Percentiles rank a stretch among this genome's conserved stretches.
Conservation (phyloP, 2,113 vertebrate genomes). For the Hydrolagus affinis region DNA sequence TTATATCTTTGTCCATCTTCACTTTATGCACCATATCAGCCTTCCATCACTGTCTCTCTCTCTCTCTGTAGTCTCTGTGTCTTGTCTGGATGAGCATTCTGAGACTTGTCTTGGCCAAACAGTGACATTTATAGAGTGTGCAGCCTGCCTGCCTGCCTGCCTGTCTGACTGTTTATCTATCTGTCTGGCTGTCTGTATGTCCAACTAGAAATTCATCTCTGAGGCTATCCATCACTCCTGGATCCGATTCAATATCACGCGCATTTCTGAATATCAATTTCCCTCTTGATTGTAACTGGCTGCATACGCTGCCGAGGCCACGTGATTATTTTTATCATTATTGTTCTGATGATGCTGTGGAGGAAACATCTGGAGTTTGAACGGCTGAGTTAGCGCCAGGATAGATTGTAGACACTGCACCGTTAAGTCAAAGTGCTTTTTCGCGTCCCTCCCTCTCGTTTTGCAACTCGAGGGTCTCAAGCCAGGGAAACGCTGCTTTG, state of each 20-base stretch:
- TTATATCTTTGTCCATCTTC: too few species aligned
- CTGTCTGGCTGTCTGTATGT: neutral
- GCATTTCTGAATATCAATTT: neutral
- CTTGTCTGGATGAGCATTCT: neutral
- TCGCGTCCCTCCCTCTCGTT: too few species aligned
- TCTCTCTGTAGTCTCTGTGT: neutral
- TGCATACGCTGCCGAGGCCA: neutral
- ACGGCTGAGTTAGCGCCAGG: neutral
- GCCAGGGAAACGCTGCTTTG: neutral
- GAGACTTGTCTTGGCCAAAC: neutral
- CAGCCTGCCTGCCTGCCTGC: neutral
- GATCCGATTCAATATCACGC: neutral
- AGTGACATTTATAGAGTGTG: neutral
- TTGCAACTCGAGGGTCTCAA: neutral
- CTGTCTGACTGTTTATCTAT: neutral
- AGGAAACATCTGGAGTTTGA: neutral
- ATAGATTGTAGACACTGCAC: slow-evolving; percentile 3
- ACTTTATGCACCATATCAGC: too few species aligned
- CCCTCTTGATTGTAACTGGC: neutral
- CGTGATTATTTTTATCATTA: neutral
- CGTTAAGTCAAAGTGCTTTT: neutral
- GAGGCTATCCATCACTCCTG: neutral
- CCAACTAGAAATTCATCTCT: neutral
- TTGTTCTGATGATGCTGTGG: neutral
- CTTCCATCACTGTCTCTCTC: too few species aligned